Conservation (phyloP, 2,888 invertebrate genomes). For the Hermaeophaga mercurialis region DNA sequence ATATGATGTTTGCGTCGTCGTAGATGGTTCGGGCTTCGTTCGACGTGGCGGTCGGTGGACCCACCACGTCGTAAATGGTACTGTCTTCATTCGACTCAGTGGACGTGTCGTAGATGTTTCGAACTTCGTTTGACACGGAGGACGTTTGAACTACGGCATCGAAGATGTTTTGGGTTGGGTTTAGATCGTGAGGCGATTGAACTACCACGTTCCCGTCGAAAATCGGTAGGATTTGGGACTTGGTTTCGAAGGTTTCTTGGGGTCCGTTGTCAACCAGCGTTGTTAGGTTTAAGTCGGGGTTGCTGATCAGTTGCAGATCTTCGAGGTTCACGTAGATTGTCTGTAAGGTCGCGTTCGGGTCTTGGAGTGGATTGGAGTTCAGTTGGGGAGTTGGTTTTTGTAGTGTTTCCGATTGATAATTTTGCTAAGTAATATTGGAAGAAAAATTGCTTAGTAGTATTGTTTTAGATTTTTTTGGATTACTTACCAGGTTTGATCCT, state of each 20-base stretch:
- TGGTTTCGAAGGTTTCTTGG: background rate
- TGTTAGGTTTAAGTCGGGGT: constrained; percentile 25
- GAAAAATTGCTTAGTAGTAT: too few relatives aligned
- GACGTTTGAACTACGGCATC: constrained; percentile 26
- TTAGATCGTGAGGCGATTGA: constrained; percentile 12
- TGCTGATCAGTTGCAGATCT: constrained; percentile 33
- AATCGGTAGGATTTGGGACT: background rate
- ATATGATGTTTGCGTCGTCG: constrained; percentile 37
- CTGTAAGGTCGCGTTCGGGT: constrained; percentile 24
- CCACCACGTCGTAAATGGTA: constrained; percentile 24
- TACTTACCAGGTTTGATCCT: too few relatives aligned
- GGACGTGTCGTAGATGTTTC: constrained; percentile 27
- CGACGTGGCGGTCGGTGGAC: constrained; percentile 7
- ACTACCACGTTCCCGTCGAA: constrained; percentile 10
- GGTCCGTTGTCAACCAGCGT: constrained; percentile 7
- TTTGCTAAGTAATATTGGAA: too few relatives aligned
- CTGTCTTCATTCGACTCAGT: constrained; percentile 18
- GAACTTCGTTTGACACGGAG: constrained; percentile 15
- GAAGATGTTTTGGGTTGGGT: constrained; percentile 27
- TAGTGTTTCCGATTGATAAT: too few relatives aligned
- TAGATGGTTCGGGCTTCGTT: constrained; percentile 28
- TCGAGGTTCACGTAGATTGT: constrained; percentile 38
- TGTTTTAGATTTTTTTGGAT: too few relatives aligned
- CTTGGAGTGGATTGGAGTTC: too few relatives aligned
- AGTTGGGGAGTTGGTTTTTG: too few relatives aligned